Evolutionary conservation across 2,113 vertebrate genomes (phyloP).

Genomic region (Toxotes chatareus): DNA sequence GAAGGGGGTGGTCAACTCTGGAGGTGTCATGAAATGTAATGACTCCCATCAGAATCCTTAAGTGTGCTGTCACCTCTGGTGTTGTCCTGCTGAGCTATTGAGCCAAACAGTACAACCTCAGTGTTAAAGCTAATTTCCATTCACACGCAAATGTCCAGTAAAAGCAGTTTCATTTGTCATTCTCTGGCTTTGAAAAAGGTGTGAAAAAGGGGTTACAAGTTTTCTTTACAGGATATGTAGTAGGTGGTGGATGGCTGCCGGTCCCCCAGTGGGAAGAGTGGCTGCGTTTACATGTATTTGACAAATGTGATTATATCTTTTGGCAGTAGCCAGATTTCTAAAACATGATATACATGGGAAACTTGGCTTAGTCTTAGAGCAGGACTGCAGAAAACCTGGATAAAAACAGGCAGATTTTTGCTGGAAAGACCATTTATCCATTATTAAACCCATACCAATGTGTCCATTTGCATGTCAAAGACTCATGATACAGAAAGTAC

Average conservation of each 20-base stretch:
- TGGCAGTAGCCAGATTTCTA: background rate
- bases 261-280: conserved; percentile 1
- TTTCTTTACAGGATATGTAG: conserved; percentile 30
- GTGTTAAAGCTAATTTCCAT: conserved; percentile 59
- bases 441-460: background rate
- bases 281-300: conserved; percentile 17
- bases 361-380: background rate
- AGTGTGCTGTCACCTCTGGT: conserved; percentile 51
- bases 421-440: background rate
- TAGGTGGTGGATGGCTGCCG: conserved; percentile 1
- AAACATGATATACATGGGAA: background rate
- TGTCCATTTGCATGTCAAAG: background rate
- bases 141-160: conserved; percentile 67
- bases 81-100: conserved; percentile 67
- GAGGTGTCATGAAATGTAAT: conserved; percentile 59
- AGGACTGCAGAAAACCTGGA: background rate
- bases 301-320: background rate
- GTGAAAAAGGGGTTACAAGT: conserved; percentile 37
- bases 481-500: background rate
- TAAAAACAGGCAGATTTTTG: background rate
- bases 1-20: conserved; percentile 44
- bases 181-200: conserved; percentile 43
- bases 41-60: conserved; percentile 50
- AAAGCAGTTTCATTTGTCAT: conserved; percentile 45
- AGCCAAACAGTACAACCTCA: conserved; percentile 36